Conservation (phyloP, 2,113 vertebrate species). For the Apistogramma diplotaenia region DNA sequence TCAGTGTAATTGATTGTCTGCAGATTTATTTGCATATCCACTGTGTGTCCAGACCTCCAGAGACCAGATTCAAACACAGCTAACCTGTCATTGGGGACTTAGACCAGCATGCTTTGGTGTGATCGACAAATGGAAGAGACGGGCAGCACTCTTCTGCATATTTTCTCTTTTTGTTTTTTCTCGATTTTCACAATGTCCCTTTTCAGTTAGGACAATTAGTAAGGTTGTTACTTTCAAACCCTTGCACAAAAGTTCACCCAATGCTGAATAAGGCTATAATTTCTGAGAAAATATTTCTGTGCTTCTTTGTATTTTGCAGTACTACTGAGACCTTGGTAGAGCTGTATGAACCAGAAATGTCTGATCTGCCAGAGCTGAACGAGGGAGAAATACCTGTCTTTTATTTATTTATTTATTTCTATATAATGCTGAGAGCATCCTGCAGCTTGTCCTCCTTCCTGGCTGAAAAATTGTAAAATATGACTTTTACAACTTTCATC, state of each 20-base stretch:
- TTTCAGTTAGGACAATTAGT: not conserved
- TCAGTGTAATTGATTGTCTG: constrained; percentile 56
- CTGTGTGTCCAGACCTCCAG: constrained; percentile 44
- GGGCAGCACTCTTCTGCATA: not conserved
- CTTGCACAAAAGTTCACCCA: not conserved
- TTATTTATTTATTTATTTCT: too few species aligned
- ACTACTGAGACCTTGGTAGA: not conserved
- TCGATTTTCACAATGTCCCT: rapidly evolving
- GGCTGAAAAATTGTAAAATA: too few species aligned
- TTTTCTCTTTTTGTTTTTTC: not conserved
- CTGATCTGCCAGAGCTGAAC: not conserved
- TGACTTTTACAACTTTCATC: not conserved
- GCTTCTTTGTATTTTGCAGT: not conserved
- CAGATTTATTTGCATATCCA: constrained; percentile 63
- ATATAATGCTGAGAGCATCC: too few species aligned
- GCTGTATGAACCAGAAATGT: not conserved
- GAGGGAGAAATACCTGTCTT: not conserved
- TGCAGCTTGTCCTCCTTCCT: too few species aligned
- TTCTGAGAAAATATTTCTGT: not conserved
- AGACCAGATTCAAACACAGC: constrained; percentile 55
- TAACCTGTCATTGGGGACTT: constrained; percentile 44
- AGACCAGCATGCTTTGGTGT: constrained; percentile 7
- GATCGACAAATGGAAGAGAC: constrained; percentile 33
- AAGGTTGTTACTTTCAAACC: not conserved
- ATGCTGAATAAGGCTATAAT: not conserved